Percentiles rank a stretch among this genome's conserved stretches.
These are phyloP conservation scores for Ancistrus triradiatus DNA, from an alignment of 2,113 vertebrate genomes.

Conservation along the genomic window DNA sequence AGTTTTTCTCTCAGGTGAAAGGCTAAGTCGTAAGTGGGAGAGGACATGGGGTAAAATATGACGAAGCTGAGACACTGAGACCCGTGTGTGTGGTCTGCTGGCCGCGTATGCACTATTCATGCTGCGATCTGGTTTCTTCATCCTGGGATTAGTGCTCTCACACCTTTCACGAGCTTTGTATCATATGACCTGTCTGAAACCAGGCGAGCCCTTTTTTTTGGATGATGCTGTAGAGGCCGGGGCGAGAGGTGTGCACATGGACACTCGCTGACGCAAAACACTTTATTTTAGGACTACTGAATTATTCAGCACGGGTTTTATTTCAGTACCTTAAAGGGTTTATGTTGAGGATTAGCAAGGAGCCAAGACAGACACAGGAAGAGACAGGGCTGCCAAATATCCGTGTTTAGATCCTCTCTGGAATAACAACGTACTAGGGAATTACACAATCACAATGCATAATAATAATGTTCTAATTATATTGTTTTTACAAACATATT, in stretches of 20 bases:
- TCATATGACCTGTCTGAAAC: constrained; percentile 2
- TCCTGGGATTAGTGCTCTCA: constrained; percentile 5
- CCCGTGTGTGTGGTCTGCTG: constrained; percentile 4
- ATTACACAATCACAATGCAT: too few species aligned
- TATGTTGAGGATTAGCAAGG: not conserved
- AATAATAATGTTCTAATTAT: too few species aligned
- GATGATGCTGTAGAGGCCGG: not conserved
- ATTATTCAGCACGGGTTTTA: constrained; percentile 15
- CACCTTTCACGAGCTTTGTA: not conserved
- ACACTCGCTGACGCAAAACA: not conserved
- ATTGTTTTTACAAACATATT: too few species aligned
- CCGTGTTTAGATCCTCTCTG: too few species aligned
- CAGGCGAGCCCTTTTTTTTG: not conserved
- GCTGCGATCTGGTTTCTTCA: constrained; percentile 7
- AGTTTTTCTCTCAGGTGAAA: constrained; percentile 9
- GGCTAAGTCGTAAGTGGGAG: not conserved
- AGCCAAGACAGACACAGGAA: not conserved
- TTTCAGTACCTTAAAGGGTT: not conserved
- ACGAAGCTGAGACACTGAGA: not conserved
- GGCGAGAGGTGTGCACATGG: not conserved
- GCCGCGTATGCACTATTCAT: constrained; percentile 7
- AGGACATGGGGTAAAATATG: constrained; percentile 19
- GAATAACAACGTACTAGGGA: too few species aligned
- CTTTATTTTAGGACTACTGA: not conserved
- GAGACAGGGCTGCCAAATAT: too few species aligned